Conservation (phyloP, 2,113 vertebrate genomes). For the Bettongia penicillata region DNA sequence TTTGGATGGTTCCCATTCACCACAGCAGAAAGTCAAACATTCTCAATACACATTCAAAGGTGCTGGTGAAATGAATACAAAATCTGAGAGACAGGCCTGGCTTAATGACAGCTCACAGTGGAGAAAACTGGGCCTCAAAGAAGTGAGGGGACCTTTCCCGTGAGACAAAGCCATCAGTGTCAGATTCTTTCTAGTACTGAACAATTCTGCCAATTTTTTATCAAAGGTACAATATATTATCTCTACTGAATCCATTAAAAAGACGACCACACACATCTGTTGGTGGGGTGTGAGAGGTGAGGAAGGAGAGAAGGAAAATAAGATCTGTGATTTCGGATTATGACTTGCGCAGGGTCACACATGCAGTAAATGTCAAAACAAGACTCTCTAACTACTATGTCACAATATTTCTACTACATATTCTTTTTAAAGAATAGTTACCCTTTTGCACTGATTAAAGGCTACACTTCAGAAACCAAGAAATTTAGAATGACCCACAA, state of each 20-base stretch:
- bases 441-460: background rate
- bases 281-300: background rate
- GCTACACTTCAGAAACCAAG: background rate
- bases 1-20: slow-evolving; percentile 19
- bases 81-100: background rate
- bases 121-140: background rate
- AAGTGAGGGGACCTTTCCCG: background rate
- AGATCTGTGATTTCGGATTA: background rate
- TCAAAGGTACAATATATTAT: background rate
- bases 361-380: background rate
- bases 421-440: background rate
- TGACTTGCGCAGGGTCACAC: background rate
- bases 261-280: background rate
- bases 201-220: background rate
- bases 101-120: background rate
- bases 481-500: background rate
- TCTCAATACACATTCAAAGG: background rate
- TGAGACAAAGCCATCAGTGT: background rate
- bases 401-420: background rate
- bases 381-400: background rate
- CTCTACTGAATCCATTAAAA: background rate
- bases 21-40: background rate
- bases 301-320: background rate
- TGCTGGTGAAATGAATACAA: background rate
- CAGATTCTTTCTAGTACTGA: background rate